A percentile compares a stretch with the other conserved stretches of the same genome.
These are phyloP conservation scores for Bergia puertoricense DNA, from an alignment of 92 coral and sea anemone genomes.

Conservation along the genomic window DNA sequence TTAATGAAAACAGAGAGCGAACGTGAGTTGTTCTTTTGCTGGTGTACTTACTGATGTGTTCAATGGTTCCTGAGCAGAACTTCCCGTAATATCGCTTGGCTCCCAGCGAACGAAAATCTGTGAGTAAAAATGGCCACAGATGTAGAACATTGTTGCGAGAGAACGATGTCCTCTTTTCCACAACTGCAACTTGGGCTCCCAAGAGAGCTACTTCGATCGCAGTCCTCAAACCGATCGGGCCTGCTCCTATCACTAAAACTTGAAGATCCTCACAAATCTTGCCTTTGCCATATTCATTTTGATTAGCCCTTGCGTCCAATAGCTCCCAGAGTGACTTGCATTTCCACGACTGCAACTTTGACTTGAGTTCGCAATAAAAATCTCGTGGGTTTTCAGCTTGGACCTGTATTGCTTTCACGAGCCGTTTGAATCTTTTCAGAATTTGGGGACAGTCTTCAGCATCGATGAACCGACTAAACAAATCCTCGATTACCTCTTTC, in stretches of 20 bases:
- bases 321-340: constrained; percentile 94
- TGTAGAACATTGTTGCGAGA: constrained; percentile 93
- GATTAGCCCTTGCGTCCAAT: constrained; percentile 86
- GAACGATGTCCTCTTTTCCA: constrained; percentile 86
- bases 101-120: constrained; percentile 95
- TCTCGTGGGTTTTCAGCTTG: constrained; percentile 82
- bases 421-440: constrained; percentile 77
- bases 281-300: constrained; percentile 87
- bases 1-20: background rate
- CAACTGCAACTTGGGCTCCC: constrained; percentile 90
- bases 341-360: constrained; percentile 92
- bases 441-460: constrained; percentile 88
- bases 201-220: constrained; percentile 93
- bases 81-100: constrained; percentile 96
- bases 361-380: constrained; percentile 72
- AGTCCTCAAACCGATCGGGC: constrained; percentile 92
- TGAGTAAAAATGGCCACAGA: constrained; percentile 91
- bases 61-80: constrained; percentile 93
- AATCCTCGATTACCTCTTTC: constrained; percentile 57
- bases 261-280: constrained; percentile 87
- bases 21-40: background rate
- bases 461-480: constrained; percentile 80
- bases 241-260: constrained; percentile 89
- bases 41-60: constrained; percentile 89
- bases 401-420: constrained; percentile 71